These are phyloP conservation scores for Bufo gargarizans DNA, from an alignment of 2,113 vertebrate species.

Conservation along the genomic window DNA sequence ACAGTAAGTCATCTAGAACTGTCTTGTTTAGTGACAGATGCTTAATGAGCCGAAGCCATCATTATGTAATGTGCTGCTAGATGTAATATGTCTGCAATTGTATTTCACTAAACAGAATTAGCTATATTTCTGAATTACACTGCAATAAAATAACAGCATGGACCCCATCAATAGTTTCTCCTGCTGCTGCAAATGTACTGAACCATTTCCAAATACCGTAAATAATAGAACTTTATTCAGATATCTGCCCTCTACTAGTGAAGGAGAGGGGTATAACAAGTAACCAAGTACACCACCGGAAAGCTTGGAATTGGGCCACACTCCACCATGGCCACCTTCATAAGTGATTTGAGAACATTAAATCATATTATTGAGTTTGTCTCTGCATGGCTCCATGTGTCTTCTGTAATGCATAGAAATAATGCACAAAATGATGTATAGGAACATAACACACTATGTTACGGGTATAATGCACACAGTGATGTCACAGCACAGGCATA, in stretches of 20 bases:
- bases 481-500: too few relatives aligned
- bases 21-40: conserved; percentile 32
- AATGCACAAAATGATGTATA: too few relatives aligned
- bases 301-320: too few relatives aligned
- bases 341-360: too few relatives aligned
- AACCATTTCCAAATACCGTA: background rate
- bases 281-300: background rate
- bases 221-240: background rate
- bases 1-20: conserved; percentile 17
- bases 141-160: background rate
- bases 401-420: too few relatives aligned
- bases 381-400: too few relatives aligned
- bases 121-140: conserved; percentile 4
- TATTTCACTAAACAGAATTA: background rate
- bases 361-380: too few relatives aligned
- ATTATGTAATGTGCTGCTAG: conserved; percentile 8
- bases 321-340: background rate
- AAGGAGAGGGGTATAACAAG: background rate
- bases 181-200: background rate
- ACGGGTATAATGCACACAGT: too few relatives aligned
- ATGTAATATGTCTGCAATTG: conserved; percentile 7
- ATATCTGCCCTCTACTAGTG: background rate
- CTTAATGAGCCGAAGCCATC: conserved; percentile 2
- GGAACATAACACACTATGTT: too few relatives aligned
- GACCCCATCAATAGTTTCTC: background rate